Evolutionary conservation across 2,113 vertebrate genomes (phyloP), one percentile per base, ranked within the genome.

Genomic region (Myotis yumanensis): DNA sequence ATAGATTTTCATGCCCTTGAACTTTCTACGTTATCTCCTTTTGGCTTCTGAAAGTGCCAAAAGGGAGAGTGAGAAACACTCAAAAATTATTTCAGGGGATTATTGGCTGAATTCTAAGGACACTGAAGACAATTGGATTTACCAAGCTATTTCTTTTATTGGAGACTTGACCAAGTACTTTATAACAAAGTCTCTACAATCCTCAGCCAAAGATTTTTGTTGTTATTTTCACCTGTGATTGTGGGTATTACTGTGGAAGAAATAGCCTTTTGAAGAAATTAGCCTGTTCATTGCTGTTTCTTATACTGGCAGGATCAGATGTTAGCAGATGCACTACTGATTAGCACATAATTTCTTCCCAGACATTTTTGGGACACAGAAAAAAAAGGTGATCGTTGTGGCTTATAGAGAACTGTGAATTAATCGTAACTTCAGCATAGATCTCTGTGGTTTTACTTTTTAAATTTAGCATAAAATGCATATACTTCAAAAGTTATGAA

Each of bases 1-100:
- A n/a, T 79, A 37, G 11, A 82, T 66, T 57, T 96, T 54, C 88
- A 35, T 89, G 84, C 87, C 89, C 94, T 97, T 95, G 94, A 94
- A 64, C 22, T 68, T 81, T 86, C 86, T 93, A 80, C 32, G 57
- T 80, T 96, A 73, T 81, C 92, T 96, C 35, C 46, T 82, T 86
- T 77, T 87, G 84, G 59, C 88, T 95, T 85, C 72, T 77, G n/a
- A 73, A 90, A 85, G 64, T 85, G 83, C 92, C 94, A 91, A 77
- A 84, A 66, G 17, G 12, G 35, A 86, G 82, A 84, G 10, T 52
- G 76, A 90, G 46, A 75, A 87, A n/a, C n/a, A 40, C 37, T 64
- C 0, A 52, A 59, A 86, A 94, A 87, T 89, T 95, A 80, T 7
- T 71, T 51, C 84, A 37, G 4, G 7, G 93, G 69, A 52, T 64